Evolutionary conservation across 2,888 invertebrate species (phyloP).

Genomic region (Euplexia lucipara): DNA sequence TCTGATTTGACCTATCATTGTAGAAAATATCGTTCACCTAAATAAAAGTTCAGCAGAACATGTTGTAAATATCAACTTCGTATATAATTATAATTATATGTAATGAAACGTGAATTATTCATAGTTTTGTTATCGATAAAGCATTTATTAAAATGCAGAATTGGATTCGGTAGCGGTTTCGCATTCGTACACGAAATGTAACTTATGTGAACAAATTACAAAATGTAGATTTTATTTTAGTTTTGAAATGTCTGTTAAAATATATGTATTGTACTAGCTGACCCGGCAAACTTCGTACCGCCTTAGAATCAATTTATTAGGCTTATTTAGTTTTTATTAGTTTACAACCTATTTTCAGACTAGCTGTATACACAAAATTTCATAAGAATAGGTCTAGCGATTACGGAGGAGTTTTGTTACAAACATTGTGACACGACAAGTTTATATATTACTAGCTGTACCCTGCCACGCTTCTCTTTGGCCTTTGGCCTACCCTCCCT

Average conservation of each 20-base stretch:
- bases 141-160: conserved; percentile 39
- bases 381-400: no score
- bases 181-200: conserved; percentile 31
- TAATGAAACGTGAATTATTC: conserved; percentile 46
- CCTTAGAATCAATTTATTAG: no score
- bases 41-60: not conserved
- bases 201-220: conserved; percentile 20
- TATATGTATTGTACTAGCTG: no score
- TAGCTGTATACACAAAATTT: no score
- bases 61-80: conserved; percentile 11
- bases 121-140: conserved; percentile 44
- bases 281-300: no score
- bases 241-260: not conserved
- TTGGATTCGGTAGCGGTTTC: conserved; percentile 42
- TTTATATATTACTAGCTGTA: no score
- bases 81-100: not conserved
- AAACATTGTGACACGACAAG: no score
- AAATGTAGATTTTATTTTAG: conserved; percentile 25
- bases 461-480: no score
- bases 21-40: not conserved
- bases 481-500: no score
- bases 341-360: no score
- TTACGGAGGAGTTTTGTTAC: no score
- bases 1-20: not conserved
- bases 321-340: no score